A percentile compares a stretch with the other conserved stretches of the same genome.
These are phyloP conservation scores for Protomyctophum bolini DNA, from an alignment of 2,113 vertebrate species.

Conservation along the genomic window DNA sequence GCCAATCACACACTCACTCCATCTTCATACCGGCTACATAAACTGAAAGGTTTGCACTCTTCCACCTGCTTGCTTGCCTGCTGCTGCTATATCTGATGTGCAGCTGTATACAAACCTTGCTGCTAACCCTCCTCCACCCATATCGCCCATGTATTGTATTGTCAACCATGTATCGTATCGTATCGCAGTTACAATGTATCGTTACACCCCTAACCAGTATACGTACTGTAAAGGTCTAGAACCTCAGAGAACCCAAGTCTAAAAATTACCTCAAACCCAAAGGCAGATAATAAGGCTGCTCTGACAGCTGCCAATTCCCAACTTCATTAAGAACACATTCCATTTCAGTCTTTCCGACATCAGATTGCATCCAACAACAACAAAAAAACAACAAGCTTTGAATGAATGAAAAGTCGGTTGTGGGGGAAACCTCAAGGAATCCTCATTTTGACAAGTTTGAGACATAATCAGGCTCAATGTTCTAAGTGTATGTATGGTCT, in stretches of 20 bases:
- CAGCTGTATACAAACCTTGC: too few relatives aligned
- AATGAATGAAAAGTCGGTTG: conserved; percentile 53
- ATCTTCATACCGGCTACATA: too few relatives aligned
- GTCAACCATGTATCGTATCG: too few relatives aligned
- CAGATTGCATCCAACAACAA: conserved; percentile 65
- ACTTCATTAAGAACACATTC: conserved; percentile 70
- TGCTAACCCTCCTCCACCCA: too few relatives aligned
- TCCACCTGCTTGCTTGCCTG: too few relatives aligned
- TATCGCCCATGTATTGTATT: too few relatives aligned
- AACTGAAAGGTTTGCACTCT: too few relatives aligned
- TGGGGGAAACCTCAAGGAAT: conserved; percentile 40
- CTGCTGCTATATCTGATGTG: too few relatives aligned
- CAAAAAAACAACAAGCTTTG: conserved; percentile 41
- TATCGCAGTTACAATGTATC: too few relatives aligned
- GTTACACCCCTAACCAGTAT: too few relatives aligned
- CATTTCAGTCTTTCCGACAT: conserved; percentile 69
- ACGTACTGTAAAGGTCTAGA: conserved; percentile 54
- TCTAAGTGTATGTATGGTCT: conserved; percentile 14
- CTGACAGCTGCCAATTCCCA: conserved; percentile 73
- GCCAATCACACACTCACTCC: too few relatives aligned
- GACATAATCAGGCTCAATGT: conserved; percentile 19
- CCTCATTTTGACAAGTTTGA: conserved; percentile 55
- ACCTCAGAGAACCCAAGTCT: conserved; percentile 70
- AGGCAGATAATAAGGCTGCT: conserved; percentile 73
- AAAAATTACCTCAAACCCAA: conserved; percentile 75